phyloP scores from a whole-genome alignment of 2,888 invertebrate genomes.

The Camponotus fellah region DNA sequence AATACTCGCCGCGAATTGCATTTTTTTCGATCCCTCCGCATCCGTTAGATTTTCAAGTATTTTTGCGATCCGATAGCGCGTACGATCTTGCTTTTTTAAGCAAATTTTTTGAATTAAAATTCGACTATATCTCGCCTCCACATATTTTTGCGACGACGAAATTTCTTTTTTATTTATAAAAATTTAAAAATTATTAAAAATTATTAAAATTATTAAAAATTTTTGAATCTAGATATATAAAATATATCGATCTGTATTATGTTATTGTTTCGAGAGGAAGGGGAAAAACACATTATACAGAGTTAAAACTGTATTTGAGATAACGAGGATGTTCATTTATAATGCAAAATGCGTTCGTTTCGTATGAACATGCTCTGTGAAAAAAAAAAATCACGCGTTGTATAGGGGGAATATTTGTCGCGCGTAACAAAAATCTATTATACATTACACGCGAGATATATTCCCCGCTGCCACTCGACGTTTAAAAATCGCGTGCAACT shows the following conservation, averaged over 20 bases:
- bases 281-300: neutral
- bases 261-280: neutral
- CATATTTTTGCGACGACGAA: too few species aligned
- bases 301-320: neutral
- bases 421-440: slow-evolving; percentile 5
- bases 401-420: neutral
- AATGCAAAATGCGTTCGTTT: neutral
- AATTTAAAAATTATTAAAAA: too few species aligned
- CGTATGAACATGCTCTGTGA: neutral
- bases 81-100: neutral
- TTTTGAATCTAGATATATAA: too few species aligned
- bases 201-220: too few species aligned
- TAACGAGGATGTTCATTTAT: neutral
- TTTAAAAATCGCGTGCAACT: slow-evolving; percentile 19
- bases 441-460: slow-evolving; percentile 24
- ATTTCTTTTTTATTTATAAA: too few species aligned
- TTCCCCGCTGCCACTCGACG: neutral
- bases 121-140: too few species aligned
- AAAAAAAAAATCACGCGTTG: neutral
- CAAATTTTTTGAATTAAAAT: too few species aligned
- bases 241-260: too few species aligned
- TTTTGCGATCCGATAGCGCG: neutral
- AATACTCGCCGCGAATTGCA: slow-evolving; percentile 18
- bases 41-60: neutral
- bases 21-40: neutral